Evolutionary conservation across 2,888 invertebrate species (phyloP).

Genomic region (Panopea generosa): DNA sequence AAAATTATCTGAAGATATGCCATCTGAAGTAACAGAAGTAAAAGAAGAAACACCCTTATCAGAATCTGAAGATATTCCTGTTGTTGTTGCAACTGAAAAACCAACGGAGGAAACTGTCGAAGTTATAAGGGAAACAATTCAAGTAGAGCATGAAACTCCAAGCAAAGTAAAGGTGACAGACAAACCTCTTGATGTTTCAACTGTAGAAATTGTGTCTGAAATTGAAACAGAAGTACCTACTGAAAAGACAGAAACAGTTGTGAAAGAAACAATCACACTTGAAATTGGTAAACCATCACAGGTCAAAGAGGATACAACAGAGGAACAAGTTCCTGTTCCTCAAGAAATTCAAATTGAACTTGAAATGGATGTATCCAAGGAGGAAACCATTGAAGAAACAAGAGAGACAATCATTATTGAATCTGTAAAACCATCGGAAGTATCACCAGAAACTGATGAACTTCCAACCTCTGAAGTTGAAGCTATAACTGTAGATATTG

Average conservation of each 20-base stretch:
- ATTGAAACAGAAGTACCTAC: constrained; percentile 55
- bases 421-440: constrained; percentile 23
- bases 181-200: constrained; percentile 32
- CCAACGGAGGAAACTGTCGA: constrained; percentile 18
- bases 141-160: constrained; percentile 19
- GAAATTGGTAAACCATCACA: not conserved
- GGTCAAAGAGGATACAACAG: not conserved
- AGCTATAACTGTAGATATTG: constrained; percentile 5
- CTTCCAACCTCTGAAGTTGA: constrained; percentile 4
- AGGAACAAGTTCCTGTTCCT: constrained; percentile 33
- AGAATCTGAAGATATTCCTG: constrained; percentile 27
- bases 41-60: constrained; percentile 26
- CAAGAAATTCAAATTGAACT: constrained; percentile 9
- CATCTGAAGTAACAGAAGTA: constrained; percentile 38
- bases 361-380: not conserved
- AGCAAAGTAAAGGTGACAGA: too few species aligned
- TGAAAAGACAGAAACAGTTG: constrained; percentile 44
- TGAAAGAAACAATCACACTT: constrained; percentile 14
- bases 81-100: constrained; percentile 35
- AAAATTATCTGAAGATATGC: constrained; percentile 45
- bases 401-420: constrained; percentile 54
- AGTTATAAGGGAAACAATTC: constrained; percentile 29
- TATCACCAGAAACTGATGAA: constrained; percentile 8
- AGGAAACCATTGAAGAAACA: constrained; percentile 65
- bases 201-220: constrained; percentile 14